Percentiles rank a stretch among this genome's conserved stretches.
Evolutionary conservation across 2,888 invertebrate species (phyloP).

Genomic region (Sinhomidia bicolor): DNA sequence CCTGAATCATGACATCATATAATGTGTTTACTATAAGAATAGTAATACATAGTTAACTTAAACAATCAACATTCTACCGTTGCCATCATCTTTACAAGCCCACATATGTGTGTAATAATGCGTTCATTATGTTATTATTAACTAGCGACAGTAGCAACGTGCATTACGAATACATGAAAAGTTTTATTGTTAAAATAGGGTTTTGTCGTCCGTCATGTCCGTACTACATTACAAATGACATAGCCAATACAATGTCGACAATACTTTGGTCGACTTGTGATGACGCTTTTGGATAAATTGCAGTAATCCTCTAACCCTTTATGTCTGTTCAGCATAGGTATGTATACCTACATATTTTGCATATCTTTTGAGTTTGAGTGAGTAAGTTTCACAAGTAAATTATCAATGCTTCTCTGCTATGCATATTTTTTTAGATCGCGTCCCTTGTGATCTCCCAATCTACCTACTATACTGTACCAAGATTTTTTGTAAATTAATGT

Average conservation of each 20-base stretch:
- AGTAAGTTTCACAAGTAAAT: slow-evolving; percentile 52
- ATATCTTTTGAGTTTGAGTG: background rate
- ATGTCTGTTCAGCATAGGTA: too few relatives aligned
- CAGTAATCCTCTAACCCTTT: background rate
- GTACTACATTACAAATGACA: slow-evolving; percentile 11
- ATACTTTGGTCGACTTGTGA: background rate
- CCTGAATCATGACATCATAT: background rate
- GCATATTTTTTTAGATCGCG: background rate
- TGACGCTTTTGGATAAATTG: background rate
- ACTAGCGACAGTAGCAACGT: background rate
- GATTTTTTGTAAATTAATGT: background rate
- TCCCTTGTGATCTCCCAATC: background rate
- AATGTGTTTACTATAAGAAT: too few relatives aligned
- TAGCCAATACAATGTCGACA: background rate
- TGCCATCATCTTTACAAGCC: slow-evolving; percentile 16
- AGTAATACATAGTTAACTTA: background rate
- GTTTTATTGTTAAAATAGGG: background rate
- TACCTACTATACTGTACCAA: background rate
- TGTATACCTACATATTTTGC: too few relatives aligned
- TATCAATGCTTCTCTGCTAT: background rate
- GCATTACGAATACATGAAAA: background rate
- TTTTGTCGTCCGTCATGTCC: too few relatives aligned
- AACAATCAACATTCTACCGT: slow-evolving; percentile 15
- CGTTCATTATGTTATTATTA: slow-evolving; percentile 51
- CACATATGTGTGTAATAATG: slow-evolving; percentile 40